Base-by-base conservation (phyloP, 2,797 vertebrate genomes). In the Xyrichtys novacula region DNA sequence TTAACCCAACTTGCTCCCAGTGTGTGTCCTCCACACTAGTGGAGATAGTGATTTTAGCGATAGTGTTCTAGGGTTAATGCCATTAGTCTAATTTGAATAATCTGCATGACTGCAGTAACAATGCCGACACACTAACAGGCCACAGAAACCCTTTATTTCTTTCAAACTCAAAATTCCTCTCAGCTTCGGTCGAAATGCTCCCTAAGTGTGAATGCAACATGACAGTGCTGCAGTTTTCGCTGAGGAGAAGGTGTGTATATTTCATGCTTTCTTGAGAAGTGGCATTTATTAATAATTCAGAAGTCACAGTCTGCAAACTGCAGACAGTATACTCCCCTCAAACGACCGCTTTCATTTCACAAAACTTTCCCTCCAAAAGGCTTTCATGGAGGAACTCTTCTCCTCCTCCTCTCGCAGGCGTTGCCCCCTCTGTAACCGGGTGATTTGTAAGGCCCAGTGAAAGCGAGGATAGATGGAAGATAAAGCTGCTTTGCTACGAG, bases 401-500 rank as follows among this genome's bases (percentile, higher is more conserved):
- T 20, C 43, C 14, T 32, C 19, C 1, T 32, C 26, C 36, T 56
- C 15, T 43, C 3, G 2, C 1, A 40, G 8, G 17, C 11, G 1
- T 19, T 42, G 6, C 77, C n/a, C 6, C 31, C 49, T 43, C 49
- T 39, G 26, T 17, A 52, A 72, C 16, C 2, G 29, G 17, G 17
- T 29, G 31, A 67, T 74, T 77, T 72, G 57, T 56, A 0, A 19
- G 39, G 7, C 61, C 9, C 11, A 23, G 34, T 16, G 48, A 65
- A 62, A 66, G 44, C 61, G 36, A 7, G 53, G 70, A 75, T 65
- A 34, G 73, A 48, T 9, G 7, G 10, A 25, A 34, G 71, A 63
- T 54, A 53, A 71, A 17, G 68, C 61, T 8, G 61, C 80, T 42
- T 26, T 25, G 59, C 77, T 59, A 58, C 56, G 2, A 42, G 73